A percentile compares a stretch with the other conserved stretches of the same genome.
Evolutionary conservation across 2,888 invertebrate genomes (phyloP).

Genomic region (Tenthredo mesomela): DNA sequence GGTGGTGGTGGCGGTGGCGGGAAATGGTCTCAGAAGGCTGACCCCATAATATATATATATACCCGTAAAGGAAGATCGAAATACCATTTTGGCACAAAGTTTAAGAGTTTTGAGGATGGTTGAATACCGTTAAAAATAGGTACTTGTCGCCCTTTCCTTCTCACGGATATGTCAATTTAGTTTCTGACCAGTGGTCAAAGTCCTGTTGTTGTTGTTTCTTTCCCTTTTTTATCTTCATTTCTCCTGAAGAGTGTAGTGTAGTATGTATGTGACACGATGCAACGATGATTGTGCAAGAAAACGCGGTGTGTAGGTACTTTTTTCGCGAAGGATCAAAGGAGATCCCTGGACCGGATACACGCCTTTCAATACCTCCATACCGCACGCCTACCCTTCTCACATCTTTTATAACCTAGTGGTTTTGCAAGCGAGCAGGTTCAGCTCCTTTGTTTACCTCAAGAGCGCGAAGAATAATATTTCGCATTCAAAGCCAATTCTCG

Average conservation of each 20-base stretch:
- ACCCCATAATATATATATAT: background rate
- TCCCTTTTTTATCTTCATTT: background rate
- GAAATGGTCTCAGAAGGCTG: constrained; percentile 37
- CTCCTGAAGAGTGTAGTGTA: background rate
- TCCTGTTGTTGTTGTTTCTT: background rate
- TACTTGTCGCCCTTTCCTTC: constrained; percentile 14
- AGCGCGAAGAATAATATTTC: constrained; percentile 22
- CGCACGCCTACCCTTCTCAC: constrained; percentile 40
- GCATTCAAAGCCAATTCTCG: constrained; percentile 29
- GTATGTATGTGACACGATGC: background rate
- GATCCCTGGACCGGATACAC: constrained; percentile 43
- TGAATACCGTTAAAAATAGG: constrained; percentile 17
- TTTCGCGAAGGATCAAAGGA: constrained; percentile 47
- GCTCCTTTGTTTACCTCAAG: constrained; percentile 42
- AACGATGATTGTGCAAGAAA: constrained; percentile 8
- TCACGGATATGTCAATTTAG: constrained; percentile 41
- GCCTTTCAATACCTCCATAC: constrained; percentile 45
- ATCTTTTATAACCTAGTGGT: constrained; percentile 40
- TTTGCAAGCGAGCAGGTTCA: constrained; percentile 40
- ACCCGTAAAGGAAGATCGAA: background rate
- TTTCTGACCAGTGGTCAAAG: constrained; percentile 5
- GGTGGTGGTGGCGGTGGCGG: constrained; percentile 5
- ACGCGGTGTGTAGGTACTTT: background rate
- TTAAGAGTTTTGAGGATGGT: background rate
- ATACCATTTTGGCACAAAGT: background rate